Evolutionary conservation across 2,113 vertebrate genomes (phyloP).

Genomic region (Pardalotus punctatus): DNA sequence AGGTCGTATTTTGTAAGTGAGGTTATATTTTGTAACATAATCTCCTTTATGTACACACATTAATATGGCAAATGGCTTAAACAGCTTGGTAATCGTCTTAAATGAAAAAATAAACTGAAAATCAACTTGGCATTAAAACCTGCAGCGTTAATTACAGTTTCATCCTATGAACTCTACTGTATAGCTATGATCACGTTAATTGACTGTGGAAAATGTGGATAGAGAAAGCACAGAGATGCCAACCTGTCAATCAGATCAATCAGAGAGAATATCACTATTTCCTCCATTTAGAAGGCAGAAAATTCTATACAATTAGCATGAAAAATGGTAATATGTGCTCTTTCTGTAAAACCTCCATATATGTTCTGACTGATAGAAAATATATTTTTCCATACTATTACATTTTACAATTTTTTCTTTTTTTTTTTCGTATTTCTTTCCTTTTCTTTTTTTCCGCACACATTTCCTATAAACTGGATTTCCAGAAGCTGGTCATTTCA

Average conservation of each 20-base stretch:
- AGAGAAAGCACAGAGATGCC: slow-evolving; percentile 2
- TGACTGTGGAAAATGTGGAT: neutral
- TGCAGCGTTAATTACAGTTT: neutral
- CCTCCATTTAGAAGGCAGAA: neutral
- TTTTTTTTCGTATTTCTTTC: neutral
- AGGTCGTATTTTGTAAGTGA: slow-evolving; percentile 21
- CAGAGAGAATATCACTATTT: neutral
- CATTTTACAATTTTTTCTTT: neutral
- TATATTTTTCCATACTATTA: slow-evolving; percentile 11
- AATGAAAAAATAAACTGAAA: neutral
- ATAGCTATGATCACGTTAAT: neutral
- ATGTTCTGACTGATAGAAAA: slow-evolving; percentile 39
- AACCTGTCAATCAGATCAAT: neutral
- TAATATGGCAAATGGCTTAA: slow-evolving; percentile 20
- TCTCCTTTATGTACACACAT: neutral
- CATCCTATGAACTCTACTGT: neutral
- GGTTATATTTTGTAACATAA: neutral
- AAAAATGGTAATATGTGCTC: neutral
- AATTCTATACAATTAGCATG: neutral
- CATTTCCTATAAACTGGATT: neutral
- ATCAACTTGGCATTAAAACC: slow-evolving; percentile 7
- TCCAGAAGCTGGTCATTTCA: neutral
- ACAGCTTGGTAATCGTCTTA: neutral
- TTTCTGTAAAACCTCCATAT: slow-evolving; percentile 13
- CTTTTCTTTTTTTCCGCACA: neutral